phyloP scores from a whole-genome alignment of 2,113 vertebrate species.

The Sitta europaea region DNA sequence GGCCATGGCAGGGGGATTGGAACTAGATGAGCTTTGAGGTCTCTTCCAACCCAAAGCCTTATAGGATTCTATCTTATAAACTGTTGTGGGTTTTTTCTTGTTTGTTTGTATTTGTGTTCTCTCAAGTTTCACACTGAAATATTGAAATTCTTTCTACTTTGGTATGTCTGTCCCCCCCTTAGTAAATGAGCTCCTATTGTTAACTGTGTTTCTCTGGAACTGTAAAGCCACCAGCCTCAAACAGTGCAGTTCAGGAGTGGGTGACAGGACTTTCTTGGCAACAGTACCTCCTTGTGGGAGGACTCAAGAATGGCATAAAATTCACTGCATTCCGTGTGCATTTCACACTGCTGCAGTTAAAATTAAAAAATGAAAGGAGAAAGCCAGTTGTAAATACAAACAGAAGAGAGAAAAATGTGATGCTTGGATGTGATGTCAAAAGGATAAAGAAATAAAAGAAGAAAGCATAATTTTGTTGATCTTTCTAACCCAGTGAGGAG shows the following conservation, averaged over 20 bases:
- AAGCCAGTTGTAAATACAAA: not conserved
- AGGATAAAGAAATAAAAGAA: not conserved
- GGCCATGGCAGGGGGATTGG: not conserved
- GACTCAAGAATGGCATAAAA: not conserved
- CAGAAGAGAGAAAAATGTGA: not conserved
- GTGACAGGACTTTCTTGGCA: not conserved
- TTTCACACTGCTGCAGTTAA: not conserved
- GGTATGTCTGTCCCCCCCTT: not conserved
- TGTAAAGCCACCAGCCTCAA: not conserved
- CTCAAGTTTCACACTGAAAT: not conserved
- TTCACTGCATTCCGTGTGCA: not conserved
- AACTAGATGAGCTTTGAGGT: not conserved
- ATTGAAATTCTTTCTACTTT: not conserved
- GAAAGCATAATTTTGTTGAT: not conserved
- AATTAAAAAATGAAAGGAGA: not conserved
- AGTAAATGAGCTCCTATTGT: not conserved
- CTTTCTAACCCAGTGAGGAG: not conserved
- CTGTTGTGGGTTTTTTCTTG: not conserved
- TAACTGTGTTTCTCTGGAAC: not conserved
- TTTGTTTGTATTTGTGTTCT: not conserved
- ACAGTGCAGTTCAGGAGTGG: not conserved
- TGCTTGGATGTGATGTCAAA: not conserved
- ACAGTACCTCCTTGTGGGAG: not conserved
- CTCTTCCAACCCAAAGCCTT: not conserved
- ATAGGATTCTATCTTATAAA: not conserved